Base-by-base conservation (phyloP, 2,797 vertebrate genomes). In the Huso huso region DNA sequence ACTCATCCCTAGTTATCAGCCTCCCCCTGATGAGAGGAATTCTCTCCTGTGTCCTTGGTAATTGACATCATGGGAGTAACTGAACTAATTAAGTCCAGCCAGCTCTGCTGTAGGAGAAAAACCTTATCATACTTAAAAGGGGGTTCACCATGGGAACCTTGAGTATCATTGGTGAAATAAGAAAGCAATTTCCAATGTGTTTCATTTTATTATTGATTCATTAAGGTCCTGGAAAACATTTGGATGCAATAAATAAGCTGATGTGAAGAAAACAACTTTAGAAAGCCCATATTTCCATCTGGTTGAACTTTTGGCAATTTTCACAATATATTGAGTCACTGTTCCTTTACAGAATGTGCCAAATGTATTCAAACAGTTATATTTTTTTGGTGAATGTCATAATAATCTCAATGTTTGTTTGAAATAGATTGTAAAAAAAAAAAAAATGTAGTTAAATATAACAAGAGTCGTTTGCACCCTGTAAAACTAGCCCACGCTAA, bases 251-350 rank as follows among this genome's bases (percentile, higher is more conserved):
- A 37, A 37, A 37, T 37, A 84, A 83, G 58, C 61, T 75, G 76
- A 74, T 0, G 1, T 74, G 70, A 75, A 76, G 72, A 74, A 83
- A 84, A 86, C 77, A 71, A 70, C 72, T 75, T 81, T 57, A 78
- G 75, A 83, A 82, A 55, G 71, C 69, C 62, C 71, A 79, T 51
- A 72, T 82, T 86, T 83, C 80, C 65, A n/a, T 67, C 68, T 79
- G 68, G 51, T 37, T 37, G 23, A 37, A 37, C 23, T 37, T 37
- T 37, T 37, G 23, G 23, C 23, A 37, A 37, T 37, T 37, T 37
- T 37, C 23, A 37, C 23, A 37, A 37, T 37, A 37, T 37, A 37
- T 37, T 37, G 23, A 37, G 23, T 37, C 23, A 3, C 23, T 37
- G 23, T 37, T 37, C 23, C 23, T 3, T 37, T 37, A 3, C 23